Evolutionary conservation across 2,113 vertebrate genomes (phyloP), one percentile per base, ranked within the genome.

Genomic region (Phrynosoma platyrhinos): DNA sequence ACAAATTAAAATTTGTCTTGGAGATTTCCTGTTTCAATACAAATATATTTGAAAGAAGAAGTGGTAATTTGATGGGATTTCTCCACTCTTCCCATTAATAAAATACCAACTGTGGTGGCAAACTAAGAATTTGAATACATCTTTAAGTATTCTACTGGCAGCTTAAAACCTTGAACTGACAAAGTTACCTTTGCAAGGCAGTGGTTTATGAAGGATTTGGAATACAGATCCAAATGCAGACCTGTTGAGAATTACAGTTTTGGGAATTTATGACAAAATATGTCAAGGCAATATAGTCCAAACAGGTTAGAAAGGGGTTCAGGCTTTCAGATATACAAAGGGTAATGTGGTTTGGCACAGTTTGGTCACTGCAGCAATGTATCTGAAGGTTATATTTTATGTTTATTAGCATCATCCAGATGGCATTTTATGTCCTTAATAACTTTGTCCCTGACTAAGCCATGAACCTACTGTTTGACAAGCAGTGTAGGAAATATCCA

Each of bases 371-470:
- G 96, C 96, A 93, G 95, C 95, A 94, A 90, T 90, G 92, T 92
- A 96, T 95, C 94, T 97, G 97, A 97, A 97, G 97, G 97, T 97
- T 97, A 97, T 90, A 91, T 96, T 97, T 97, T 97, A 97, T 97
- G 97, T 97, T 97, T 97, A 97, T 97, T 97, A 97, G 96, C 95
- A 97, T 94, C 93, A 97, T 97, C 97, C 97, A 97, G 97, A 97
- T 97, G 97, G 97, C 8, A 71, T 97, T 97, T 97, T 97, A 97
- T 97, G 96, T 97, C 96, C 97, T 97, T 97, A 97, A 97, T 97
- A 97, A 97, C 97, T 97, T 97, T 97, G 97, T 97, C 97, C 97
- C 97, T 97, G 97, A 97, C 96, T 96, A 97, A 97, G 96, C 97
- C 96, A 96, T 97, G 97, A 97, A 97, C 97, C 96, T 96, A 96